Conservation (phyloP, 2,113 vertebrate species). For the Uria aalge region DNA sequence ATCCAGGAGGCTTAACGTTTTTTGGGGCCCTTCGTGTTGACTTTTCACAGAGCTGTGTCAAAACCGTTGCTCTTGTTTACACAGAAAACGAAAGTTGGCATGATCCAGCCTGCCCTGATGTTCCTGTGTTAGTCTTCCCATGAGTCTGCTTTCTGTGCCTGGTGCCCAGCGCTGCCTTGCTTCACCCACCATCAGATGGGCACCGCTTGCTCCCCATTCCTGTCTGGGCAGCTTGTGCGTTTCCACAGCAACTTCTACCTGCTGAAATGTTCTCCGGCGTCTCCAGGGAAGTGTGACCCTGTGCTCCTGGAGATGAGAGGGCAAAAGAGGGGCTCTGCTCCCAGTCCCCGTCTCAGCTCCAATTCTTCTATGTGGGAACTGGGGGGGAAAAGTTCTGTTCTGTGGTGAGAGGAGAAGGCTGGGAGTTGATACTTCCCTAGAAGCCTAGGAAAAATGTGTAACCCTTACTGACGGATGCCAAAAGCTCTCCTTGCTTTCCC, state of each 20-base stretch:
- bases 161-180: background rate
- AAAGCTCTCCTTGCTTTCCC: background rate
- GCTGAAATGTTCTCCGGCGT: background rate
- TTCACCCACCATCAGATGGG: background rate
- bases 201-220: background rate
- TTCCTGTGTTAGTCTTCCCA: background rate
- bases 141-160: background rate
- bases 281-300: background rate
- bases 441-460: background rate
- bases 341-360: background rate
- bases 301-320: background rate
- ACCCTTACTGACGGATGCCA: background rate
- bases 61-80: background rate
- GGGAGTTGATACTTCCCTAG: background rate
- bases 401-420: background rate
- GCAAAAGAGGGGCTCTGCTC: background rate
- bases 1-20: background rate
- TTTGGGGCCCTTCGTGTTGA: background rate
- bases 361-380: background rate
- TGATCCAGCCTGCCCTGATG: background rate
- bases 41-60: slow-evolving; percentile 41
- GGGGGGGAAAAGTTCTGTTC: background rate
- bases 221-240: background rate
- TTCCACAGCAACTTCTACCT: background rate
- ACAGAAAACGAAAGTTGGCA: background rate